Evolutionary conservation across 2,888 invertebrate genomes (phyloP).

Genomic region (Tetramorium bicarinatum): DNA sequence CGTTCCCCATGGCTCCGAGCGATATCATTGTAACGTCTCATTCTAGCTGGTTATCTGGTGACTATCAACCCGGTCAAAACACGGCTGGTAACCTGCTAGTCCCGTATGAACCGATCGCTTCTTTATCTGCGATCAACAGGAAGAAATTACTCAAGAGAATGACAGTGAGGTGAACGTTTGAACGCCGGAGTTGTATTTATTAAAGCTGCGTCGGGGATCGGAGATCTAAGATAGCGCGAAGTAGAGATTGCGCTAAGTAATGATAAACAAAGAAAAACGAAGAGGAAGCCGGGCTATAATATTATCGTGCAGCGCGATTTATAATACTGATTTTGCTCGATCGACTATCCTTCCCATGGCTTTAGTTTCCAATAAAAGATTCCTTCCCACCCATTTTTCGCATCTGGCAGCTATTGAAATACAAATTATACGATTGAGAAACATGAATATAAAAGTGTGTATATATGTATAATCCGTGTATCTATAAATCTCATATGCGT

Average conservation of each 20-base stretch:
- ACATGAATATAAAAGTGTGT: neutral
- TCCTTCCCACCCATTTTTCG: conserved; percentile 35
- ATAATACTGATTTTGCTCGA: conserved; percentile 62
- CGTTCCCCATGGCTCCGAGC: conserved; percentile 27
- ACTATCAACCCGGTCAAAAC: conserved; percentile 74
- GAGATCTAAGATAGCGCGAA: conserved; percentile 70
- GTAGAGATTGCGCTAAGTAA: conserved; percentile 61
- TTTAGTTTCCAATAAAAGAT: conserved; percentile 47
- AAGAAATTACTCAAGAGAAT: conserved; percentile 79
- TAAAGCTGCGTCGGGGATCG: conserved; percentile 72
- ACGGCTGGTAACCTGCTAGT: conserved; percentile 67
- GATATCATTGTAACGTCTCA: conserved; percentile 58
- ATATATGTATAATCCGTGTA: neutral
- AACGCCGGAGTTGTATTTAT: conserved; percentile 76
- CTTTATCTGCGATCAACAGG: conserved; percentile 78
- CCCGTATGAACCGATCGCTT: conserved; percentile 72
- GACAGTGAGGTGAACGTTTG: conserved; percentile 73
- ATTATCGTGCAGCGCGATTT: conserved; percentile 59
- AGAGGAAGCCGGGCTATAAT: conserved; percentile 50
- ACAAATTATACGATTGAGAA: neutral
- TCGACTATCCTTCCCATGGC: conserved; percentile 53
- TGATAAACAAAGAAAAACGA: conserved; percentile 72
- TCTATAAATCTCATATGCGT: neutral
- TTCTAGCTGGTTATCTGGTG: conserved; percentile 72
- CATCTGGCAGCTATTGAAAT: neutral